Conservation (phyloP, 2,797 vertebrate species). For the Alcedo quadribrachys region DNA sequence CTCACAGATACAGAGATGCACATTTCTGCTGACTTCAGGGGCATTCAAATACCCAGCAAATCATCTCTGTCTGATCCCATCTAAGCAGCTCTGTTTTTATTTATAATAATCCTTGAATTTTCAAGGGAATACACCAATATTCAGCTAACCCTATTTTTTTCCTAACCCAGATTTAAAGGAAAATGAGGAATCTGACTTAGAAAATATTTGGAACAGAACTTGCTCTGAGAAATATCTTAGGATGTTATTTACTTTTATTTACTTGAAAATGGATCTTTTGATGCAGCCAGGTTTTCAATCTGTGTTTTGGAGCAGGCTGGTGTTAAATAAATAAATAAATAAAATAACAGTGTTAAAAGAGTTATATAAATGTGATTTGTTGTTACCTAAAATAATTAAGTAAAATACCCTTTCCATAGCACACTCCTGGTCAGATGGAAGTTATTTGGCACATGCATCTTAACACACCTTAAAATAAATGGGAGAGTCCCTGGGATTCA, state of each 20-base stretch:
- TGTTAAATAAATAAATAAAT: background rate
- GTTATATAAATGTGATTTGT: background rate
- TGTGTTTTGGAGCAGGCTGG: background rate
- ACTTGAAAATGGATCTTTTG: background rate
- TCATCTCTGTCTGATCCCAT: conserved; percentile 63
- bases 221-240: background rate
- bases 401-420: background rate
- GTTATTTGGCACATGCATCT: background rate
- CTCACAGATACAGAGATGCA: conserved; percentile 36
- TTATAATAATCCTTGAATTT: conserved; percentile 55
- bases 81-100: conserved; percentile 39
- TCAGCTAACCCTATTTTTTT: conserved; percentile 21
- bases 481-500: background rate
- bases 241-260: background rate
- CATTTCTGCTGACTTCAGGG: conserved; percentile 70
- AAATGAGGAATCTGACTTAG: background rate
- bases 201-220: background rate
- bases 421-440: background rate
- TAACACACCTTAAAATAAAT: background rate
- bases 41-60: conserved; percentile 30
- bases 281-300: background rate
- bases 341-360: too few relatives aligned
- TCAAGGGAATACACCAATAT: background rate
- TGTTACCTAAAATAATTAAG: background rate
- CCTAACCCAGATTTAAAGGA: background rate